A percentile compares a stretch with the other conserved stretches of the same genome.
These are phyloP conservation scores for Gymnoscopelus microlampas DNA, from an alignment of 2,797 vertebrate species.

Conservation along the genomic window DNA sequence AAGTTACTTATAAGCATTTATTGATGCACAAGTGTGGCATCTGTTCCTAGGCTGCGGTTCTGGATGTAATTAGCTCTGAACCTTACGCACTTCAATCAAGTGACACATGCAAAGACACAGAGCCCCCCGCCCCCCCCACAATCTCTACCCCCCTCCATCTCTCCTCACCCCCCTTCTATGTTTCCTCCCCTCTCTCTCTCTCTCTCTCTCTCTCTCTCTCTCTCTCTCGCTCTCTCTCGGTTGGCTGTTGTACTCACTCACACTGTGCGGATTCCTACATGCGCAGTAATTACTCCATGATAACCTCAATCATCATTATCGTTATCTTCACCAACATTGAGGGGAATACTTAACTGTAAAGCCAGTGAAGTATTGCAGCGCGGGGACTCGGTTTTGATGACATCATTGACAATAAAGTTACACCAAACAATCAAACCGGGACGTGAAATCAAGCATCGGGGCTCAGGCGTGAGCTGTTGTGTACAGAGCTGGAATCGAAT, in stretches of 20 bases:
- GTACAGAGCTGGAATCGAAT: slow-evolving; percentile 62
- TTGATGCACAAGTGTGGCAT: slow-evolving; percentile 87
- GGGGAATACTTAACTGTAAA: slow-evolving; percentile 56
- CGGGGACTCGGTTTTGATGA: slow-evolving; percentile 53
- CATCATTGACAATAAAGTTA: slow-evolving; percentile 53
- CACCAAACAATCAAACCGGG: slow-evolving; percentile 53
- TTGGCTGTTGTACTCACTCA: slow-evolving; percentile 74
- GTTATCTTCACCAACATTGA: slow-evolving; percentile 68
- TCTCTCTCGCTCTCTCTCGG: slow-evolving; percentile 57
- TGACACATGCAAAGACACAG: slow-evolving; percentile 74
- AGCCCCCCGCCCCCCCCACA: slow-evolving; percentile 16
- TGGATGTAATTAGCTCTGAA: slow-evolving; percentile 83
- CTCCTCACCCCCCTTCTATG: slow-evolving; percentile 11
- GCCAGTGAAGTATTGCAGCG: slow-evolving; percentile 43
- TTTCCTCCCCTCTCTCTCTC: slow-evolving; percentile 16
- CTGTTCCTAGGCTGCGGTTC: slow-evolving; percentile 80
- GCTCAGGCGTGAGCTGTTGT: slow-evolving; percentile 58
- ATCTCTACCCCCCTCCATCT: neutral
- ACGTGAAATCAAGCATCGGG: slow-evolving; percentile 49
- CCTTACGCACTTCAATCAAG: slow-evolving; percentile 82
- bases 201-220: slow-evolving; percentile 59
- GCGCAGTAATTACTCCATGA: slow-evolving; percentile 75
- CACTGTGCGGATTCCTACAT: slow-evolving; percentile 70
- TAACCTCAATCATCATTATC: slow-evolving; percentile 78
- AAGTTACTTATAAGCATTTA: slow-evolving; percentile 88